A percentile compares a stretch with the other conserved stretches of the same genome.
phyloP scores from a whole-genome alignment of 2,113 vertebrate genomes.

The Acanthisitta chloris region DNA sequence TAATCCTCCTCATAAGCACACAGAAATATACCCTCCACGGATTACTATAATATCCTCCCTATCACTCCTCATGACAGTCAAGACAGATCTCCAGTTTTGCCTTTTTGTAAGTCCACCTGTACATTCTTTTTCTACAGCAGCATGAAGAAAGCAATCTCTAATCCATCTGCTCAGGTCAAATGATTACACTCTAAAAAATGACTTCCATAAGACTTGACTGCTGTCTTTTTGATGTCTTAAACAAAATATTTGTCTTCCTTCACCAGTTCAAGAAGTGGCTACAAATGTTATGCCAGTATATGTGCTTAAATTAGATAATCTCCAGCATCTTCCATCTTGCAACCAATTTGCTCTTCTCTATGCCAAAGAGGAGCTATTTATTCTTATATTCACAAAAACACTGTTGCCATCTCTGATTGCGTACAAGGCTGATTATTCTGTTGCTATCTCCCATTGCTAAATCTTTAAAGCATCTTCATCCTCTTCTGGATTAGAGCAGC shows the following conservation, averaged over 20 bases:
- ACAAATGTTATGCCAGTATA: neutral
- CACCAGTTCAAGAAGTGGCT: neutral
- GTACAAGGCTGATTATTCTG: conserved; percentile 1
- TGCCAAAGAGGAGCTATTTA: neutral
- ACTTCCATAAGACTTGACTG: neutral
- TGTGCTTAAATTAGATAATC: neutral
- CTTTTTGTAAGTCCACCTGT: neutral
- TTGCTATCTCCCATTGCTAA: conserved; percentile 7
- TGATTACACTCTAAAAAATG: neutral
- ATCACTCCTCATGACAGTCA: neutral
- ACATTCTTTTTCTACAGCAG: neutral
- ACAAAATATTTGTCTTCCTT: neutral
- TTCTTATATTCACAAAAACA: neutral
- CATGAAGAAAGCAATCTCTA: neutral
- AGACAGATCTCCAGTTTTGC: neutral
- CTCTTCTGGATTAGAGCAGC: conserved; percentile 38
- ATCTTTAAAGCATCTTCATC: conserved; percentile 27
- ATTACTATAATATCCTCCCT: neutral
- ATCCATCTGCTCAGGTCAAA: neutral
- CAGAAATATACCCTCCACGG: neutral
- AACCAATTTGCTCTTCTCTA: neutral
- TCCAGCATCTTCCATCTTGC: neutral
- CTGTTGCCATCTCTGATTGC: neutral
- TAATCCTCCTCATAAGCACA: neutral
- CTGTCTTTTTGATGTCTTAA: neutral